Conservation (phyloP, 1,140 invertebrate species). For the Heliconius hermathena region DNA sequence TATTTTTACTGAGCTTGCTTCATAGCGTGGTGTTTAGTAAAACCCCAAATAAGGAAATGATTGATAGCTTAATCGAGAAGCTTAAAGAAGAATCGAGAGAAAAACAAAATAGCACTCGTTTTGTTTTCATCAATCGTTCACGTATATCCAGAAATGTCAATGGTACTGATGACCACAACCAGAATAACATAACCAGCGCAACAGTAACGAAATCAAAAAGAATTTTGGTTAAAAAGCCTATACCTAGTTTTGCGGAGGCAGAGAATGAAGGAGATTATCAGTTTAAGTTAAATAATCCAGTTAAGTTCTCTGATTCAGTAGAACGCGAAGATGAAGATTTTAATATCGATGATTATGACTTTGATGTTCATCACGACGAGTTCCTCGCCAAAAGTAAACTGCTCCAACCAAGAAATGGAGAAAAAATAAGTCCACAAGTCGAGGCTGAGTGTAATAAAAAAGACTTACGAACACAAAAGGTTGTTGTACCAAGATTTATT, state of each 20-base stretch:
- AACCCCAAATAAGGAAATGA: not conserved
- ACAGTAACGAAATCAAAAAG: slow-evolving; percentile 35
- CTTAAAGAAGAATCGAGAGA: not conserved
- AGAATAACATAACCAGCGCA: slow-evolving; percentile 30
- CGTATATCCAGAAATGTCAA: slow-evolving; percentile 10
- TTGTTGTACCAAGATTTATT: slow-evolving; percentile 8
- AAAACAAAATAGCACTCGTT: not conserved
- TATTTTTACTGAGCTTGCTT: not conserved
- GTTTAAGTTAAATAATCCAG: slow-evolving; percentile 40
- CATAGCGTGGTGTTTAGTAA: not conserved
- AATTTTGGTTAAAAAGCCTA: slow-evolving; percentile 60
- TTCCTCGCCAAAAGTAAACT: slow-evolving; percentile 63
- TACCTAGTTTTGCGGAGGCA: slow-evolving; percentile 60
- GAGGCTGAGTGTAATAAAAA: not conserved
- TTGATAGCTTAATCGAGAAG: not conserved
- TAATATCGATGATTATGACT: slow-evolving; percentile 70
- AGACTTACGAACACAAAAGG: not conserved
- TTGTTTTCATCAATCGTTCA: not conserved
- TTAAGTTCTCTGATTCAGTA: slow-evolving; percentile 49
- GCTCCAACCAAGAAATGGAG: slow-evolving; percentile 48
- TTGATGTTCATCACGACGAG: slow-evolving; percentile 71
- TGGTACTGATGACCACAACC: not conserved
- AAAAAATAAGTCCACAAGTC: not conserved
- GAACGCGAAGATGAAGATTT: slow-evolving; percentile 75
- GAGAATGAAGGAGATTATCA: slow-evolving; percentile 62